Conservation (phyloP, 2,888 invertebrate genomes). For the Athalia circularis region DNA sequence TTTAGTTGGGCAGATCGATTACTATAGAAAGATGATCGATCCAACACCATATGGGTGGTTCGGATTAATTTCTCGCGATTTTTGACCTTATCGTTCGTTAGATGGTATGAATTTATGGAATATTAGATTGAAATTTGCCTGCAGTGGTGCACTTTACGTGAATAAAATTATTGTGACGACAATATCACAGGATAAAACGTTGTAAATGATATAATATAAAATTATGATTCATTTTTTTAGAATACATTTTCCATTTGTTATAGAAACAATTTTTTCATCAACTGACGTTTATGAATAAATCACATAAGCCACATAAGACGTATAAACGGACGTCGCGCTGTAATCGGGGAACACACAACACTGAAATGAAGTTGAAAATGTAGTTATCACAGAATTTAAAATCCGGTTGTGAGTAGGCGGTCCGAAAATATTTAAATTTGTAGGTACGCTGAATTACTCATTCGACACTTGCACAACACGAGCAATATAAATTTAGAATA, state of each 20-base stretch:
- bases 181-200: neutral
- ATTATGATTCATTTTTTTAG: neutral
- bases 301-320: constrained; percentile 20
- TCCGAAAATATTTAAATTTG: constrained; percentile 25
- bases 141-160: neutral
- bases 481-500: constrained; percentile 64
- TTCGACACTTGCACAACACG: constrained; percentile 71
- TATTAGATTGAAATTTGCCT: neutral
- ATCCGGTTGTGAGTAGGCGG: constrained; percentile 7
- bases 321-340: neutral
- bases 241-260: neutral
- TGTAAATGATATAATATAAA: neutral
- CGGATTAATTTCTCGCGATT: too few species aligned
- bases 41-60: too few species aligned
- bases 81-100: too few species aligned
- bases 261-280: neutral
- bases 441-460: constrained; percentile 36
- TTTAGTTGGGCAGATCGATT: neutral
- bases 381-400: constrained; percentile 33
- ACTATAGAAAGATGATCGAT: neutral
- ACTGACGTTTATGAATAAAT: constrained; percentile 27
- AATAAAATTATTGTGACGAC: too few species aligned
- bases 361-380: constrained; percentile 19
- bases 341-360: constrained; percentile 20
- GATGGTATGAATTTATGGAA: too few species aligned